Base-by-base conservation (phyloP, 2,113 vertebrate species). In the Myotis davidii region DNA sequence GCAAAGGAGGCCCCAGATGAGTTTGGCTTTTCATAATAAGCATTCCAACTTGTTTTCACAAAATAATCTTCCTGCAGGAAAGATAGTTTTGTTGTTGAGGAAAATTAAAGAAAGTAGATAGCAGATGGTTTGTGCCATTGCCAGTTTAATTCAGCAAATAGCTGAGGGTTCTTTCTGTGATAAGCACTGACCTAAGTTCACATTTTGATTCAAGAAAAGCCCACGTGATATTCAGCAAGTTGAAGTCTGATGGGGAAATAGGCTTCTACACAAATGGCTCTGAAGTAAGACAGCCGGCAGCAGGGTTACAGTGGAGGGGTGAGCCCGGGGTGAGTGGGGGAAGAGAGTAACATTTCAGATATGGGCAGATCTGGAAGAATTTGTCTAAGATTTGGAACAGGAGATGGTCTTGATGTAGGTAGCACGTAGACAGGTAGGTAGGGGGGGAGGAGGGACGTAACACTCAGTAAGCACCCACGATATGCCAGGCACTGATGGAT, bases 31-130 rank as follows among this genome's bases (percentile, higher is more conserved):
- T 85, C 95, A 88, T 73, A 77, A 87, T 2, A 72, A 45, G 92
- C 78, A 91, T 86, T 95, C 92, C 88, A 93, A 94, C 92, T 88
- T 95, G 85, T 96, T 96, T 95, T 84, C 52, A 91, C 39, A 94
- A 81, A 97, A 91, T 83, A 76, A 89, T 90, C 59, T 25, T 96
- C 84, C 77, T 85, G 18, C 76, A 37, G 88, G 48, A 95, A 82
- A 96, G 3, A 76, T 83, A 85, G 34, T 87, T 85, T 79, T 91
- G 50, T 88, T 77, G 18, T 10, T 90, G 79, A 65, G 79, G 78
- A 90, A 74, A 90, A 95, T 81, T 67, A 70, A 74, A 94, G 39
- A 79, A 69, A 86, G 37, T 23, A 84, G 81, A 59, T 12, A 42
- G 39, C 27, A 25, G 77, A 77, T 20, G 59, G 61, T 39, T 39